These are phyloP conservation scores for Pygoscelis adeliae DNA, from an alignment of 2,113 vertebrate species.

Conservation along the genomic window DNA sequence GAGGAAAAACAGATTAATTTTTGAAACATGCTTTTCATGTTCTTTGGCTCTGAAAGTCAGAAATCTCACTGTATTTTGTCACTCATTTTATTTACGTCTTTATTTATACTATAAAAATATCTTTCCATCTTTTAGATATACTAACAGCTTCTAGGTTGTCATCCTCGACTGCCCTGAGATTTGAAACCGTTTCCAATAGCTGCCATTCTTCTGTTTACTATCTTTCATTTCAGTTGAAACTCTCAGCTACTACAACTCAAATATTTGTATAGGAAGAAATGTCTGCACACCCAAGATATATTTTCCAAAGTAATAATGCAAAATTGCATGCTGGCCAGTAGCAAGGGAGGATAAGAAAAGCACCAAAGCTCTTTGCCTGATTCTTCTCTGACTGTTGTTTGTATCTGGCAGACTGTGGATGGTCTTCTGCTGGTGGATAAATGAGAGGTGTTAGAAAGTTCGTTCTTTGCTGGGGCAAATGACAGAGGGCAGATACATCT, in stretches of 20 bases:
- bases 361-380: not conserved
- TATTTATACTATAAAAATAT: not conserved
- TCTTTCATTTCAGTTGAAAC: not conserved
- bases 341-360: not conserved
- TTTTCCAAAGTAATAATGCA: not conserved
- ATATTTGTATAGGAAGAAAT: not conserved
- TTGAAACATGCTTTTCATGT: not conserved
- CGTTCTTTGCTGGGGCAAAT: not conserved
- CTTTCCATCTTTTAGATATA: not conserved
- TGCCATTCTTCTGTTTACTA: not conserved
- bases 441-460: not conserved
- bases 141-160: not conserved
- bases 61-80: not conserved
- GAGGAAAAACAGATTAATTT: not conserved
- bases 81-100: not conserved
- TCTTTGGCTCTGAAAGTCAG: not conserved
- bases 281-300: rapidly evolving
- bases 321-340: not conserved
- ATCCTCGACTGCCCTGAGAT: not conserved
- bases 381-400: not conserved
- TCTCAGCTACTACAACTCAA: not conserved
- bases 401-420: not conserved
- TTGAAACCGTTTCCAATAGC: not conserved
- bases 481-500: not conserved
- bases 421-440: not conserved